Base-by-base conservation (phyloP, 2,888 invertebrate genomes). In the Melanargia galathea region DNA sequence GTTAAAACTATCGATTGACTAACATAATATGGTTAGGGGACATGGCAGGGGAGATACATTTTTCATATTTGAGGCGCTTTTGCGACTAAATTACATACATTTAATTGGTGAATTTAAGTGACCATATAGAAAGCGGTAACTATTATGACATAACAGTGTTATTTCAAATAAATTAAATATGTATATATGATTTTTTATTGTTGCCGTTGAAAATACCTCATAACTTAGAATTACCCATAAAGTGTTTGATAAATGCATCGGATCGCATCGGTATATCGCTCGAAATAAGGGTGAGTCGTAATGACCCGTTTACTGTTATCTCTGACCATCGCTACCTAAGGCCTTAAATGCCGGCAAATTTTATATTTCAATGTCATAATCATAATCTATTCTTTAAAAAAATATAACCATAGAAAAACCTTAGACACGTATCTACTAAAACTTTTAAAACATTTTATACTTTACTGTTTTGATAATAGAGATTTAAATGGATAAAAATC, bases 361-460 rank as follows among this genome's bases (percentile, higher is more conserved):
- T 82, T 77, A 87, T 87, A 84, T 82, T 86, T 79, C 80, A 85
- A 90, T 84, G 82, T 86, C 89, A 88, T 90, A 90, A 90, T 90
- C 87, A 80, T 81, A 82, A 76, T 81, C 77, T 76, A 66, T 38
- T 51, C 18, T 35, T 49, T 56, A 59, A 66, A 69, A 68, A 69
- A 65, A 55, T n/a, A n/a, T n/a, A n/a, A 30, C 62, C 16, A 61
- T 66, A 65, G 58, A 40, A 66, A 51, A 54, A 40, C 54, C 60
- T 60, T 57, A 30, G 51, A 30, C 16, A 13, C n/a, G 10, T 16
- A n/a, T n/a, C n/a, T n/a, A 49, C 26, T 18, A 33, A 40, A 6
- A 6, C 30, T 40, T 56, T 26, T 57, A 16, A 1, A 26, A 43
- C 18, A n/a, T 48, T 48, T 48, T 58, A 62, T 65, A 60, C 74